Evolutionary conservation across 2,888 invertebrate species (phyloP).

Genomic region (Halocaridina rubra): DNA sequence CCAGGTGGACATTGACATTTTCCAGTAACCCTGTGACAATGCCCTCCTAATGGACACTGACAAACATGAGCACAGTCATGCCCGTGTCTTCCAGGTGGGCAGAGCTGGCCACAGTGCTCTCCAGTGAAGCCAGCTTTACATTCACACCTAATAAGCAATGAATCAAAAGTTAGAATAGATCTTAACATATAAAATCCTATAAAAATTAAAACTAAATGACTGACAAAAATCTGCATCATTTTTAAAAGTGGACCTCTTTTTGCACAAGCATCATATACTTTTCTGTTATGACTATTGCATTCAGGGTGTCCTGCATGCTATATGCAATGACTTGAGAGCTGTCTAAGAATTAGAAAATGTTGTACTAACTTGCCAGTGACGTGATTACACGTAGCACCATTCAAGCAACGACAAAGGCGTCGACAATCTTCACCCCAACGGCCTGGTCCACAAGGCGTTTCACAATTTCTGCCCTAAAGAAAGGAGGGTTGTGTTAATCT

Average conservation of each 20-base stretch:
- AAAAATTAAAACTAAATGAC: no score
- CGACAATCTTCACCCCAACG: constrained; percentile 86
- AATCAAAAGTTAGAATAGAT: no score
- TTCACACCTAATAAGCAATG: constrained; percentile 38
- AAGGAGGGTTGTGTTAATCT: not conserved
- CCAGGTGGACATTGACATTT: constrained; percentile 66
- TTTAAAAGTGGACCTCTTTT: no score
- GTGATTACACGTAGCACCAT: constrained; percentile 89
- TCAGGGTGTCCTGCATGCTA: no score
- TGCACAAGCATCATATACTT: no score
- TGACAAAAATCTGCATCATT: no score
- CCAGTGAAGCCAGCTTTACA: constrained; percentile 57
- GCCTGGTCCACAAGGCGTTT: constrained; percentile 77
- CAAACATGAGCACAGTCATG: constrained; percentile 65
- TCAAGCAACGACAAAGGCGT: constrained; percentile 81
- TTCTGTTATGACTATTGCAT: no score
- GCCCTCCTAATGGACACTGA: constrained; percentile 65
- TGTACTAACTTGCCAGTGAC: constrained; percentile 69
- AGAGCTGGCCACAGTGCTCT: constrained; percentile 63
- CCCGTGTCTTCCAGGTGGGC: constrained; percentile 65
- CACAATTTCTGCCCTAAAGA: constrained; percentile 21
- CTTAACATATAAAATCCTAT: no score
- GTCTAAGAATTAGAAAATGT: no score
- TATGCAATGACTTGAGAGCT: no score
- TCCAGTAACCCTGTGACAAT: constrained; percentile 66